Evolutionary conservation across 2,113 vertebrate species (phyloP).

Genomic region (Sylvietta virens): DNA sequence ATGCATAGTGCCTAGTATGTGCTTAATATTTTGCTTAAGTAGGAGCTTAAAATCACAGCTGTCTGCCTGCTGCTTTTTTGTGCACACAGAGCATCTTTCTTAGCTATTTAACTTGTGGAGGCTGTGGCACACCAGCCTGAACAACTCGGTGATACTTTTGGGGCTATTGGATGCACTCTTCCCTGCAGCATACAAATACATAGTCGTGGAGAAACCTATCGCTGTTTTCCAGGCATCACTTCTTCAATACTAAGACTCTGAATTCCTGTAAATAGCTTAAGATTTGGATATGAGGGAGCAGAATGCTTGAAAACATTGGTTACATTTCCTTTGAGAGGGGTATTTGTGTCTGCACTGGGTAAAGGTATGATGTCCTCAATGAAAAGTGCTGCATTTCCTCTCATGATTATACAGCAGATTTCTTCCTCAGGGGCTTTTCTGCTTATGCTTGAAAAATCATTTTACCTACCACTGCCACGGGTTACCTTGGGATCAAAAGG

Average conservation of each 20-base stretch:
- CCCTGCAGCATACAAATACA: background rate
- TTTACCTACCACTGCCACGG: background rate
- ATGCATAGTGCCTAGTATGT: background rate
- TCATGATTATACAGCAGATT: background rate
- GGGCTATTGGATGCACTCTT: background rate
- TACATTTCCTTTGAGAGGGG: background rate
- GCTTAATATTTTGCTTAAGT: background rate
- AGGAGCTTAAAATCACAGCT: background rate
- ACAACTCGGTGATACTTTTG: background rate
- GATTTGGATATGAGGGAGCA: background rate
- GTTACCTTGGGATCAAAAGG: constrained; percentile 6
- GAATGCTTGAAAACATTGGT: background rate
- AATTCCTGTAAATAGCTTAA: background rate
- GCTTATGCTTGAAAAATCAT: constrained; percentile 21
- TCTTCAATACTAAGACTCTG: background rate
- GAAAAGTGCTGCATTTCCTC: background rate
- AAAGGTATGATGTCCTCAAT: background rate
- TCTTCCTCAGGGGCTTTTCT: background rate
- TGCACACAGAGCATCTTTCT: background rate
- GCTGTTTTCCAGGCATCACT: background rate
- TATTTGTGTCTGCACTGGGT: background rate
- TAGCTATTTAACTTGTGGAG: background rate
- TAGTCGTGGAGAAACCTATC: background rate
- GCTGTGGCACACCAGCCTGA: background rate
- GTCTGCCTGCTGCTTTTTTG: background rate